phyloP scores from a whole-genome alignment of 1,140 invertebrate species.

The Anastatus disparis region DNA sequence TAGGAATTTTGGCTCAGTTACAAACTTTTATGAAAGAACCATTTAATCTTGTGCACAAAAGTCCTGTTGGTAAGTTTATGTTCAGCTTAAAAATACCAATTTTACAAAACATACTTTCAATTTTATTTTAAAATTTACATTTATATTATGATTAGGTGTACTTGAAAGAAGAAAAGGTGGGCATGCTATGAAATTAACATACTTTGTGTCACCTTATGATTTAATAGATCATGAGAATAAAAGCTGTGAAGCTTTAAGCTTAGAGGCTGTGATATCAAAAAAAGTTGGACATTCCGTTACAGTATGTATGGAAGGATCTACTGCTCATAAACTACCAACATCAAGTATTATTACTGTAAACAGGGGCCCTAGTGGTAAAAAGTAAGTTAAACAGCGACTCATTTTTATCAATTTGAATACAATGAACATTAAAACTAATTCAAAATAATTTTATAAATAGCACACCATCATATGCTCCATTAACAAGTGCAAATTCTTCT shows the following conservation, averaged over 20 bases:
- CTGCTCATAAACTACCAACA: conserved; percentile 87
- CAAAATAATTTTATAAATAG: conserved; percentile 56
- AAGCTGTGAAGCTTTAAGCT: conserved; percentile 78
- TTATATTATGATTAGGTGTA: conserved; percentile 60
- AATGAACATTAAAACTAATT: background rate
- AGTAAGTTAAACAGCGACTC: conserved; percentile 66
- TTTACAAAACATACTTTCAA: no score
- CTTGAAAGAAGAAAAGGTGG: conserved; percentile 82
- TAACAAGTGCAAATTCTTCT: conserved; percentile 86
- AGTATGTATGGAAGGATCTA: conserved; percentile 90
- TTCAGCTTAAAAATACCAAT: background rate
- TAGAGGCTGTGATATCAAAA: conserved; percentile 76
- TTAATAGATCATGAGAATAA: conserved; percentile 81
- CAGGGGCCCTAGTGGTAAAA: conserved; percentile 79
- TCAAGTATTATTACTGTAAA: conserved; percentile 82
- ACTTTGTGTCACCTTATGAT: conserved; percentile 95
- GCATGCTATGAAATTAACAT: conserved; percentile 92
- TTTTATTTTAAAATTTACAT: no score
- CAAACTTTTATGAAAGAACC: conserved; percentile 86
- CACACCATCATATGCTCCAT: conserved; percentile 80
- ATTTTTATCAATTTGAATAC: no score
- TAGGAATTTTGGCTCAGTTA: conserved; percentile 85
- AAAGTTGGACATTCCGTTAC: conserved; percentile 88
- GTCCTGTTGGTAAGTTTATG: conserved; percentile 77
- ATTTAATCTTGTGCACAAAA: conserved; percentile 88